Percentiles rank a stretch among this genome's conserved stretches.
phyloP scores from a whole-genome alignment of 1,140 invertebrate species.

The Helicoverpa armigera region DNA sequence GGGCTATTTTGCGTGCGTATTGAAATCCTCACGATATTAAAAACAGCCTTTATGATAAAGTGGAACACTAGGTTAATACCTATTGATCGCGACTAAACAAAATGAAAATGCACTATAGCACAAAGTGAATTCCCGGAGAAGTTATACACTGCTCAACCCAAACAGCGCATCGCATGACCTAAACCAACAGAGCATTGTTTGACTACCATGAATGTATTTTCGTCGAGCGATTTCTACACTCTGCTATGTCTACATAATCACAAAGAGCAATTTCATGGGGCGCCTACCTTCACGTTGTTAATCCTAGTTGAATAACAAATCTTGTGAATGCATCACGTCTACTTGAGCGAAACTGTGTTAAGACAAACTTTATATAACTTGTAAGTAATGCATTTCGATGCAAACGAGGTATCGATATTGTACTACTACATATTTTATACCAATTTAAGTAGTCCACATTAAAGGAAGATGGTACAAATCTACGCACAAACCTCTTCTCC shows the following conservation, averaged over 20 bases:
- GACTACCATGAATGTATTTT: conserved; percentile 64
- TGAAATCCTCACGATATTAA: no score
- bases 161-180: conserved; percentile 71
- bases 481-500: conserved; percentile 11
- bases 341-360: no score
- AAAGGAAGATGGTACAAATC: conserved; percentile 1
- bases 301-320: conserved; percentile 4
- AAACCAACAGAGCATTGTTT: conserved; percentile 78
- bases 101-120: conserved; percentile 64
- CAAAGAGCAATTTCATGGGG: conserved; percentile 5
- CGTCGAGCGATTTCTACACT: neutral
- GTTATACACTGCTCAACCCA: conserved; percentile 66
- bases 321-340: neutral
- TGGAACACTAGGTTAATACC: conserved; percentile 52
- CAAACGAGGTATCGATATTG: no score
- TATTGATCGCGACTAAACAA: conserved; percentile 52
- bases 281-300: neutral
- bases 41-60: conserved; percentile 45
- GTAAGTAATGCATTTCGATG: no score
- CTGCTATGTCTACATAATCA: neutral
- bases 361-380: no score
- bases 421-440: no score
- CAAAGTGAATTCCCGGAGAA: conserved; percentile 66
- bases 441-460: no score
- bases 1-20: no score